Evolutionary conservation across 37 sponge, comb jelly and placozoan genomes (phyloP).

Genomic region (Beroe ovata): DNA sequence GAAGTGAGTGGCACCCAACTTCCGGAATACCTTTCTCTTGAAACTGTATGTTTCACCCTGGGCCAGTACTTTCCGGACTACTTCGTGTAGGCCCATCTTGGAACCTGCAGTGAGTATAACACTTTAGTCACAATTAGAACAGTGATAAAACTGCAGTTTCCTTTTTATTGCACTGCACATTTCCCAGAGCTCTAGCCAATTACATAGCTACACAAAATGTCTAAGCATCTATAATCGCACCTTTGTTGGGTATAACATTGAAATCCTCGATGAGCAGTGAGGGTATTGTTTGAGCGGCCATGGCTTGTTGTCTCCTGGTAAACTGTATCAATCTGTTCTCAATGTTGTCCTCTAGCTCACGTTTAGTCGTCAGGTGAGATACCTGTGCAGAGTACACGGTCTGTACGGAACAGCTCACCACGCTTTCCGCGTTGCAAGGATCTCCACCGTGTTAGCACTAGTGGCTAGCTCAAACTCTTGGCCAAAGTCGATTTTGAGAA

Average conservation of each 20-base stretch:
- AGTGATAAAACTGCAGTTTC: too few relatives aligned
- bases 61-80: constrained; percentile 26
- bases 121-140: too few relatives aligned
- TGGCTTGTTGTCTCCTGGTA: constrained; percentile 17
- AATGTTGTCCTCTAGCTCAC: constrained; percentile 41
- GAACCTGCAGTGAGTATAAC: neutral
- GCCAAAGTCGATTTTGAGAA: too few relatives aligned
- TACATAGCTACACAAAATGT: too few relatives aligned
- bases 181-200: too few relatives aligned
- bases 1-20: constrained; percentile 29
- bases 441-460: too few relatives aligned
- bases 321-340: constrained; percentile 50
- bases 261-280: constrained; percentile 53
- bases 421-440: too few relatives aligned
- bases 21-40: constrained; percentile 45
- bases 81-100: constrained; percentile 34
- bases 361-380: constrained; percentile 12
- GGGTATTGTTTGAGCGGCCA: neutral
- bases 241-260: constrained; percentile 57
- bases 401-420: too few relatives aligned
- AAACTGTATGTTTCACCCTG: constrained; percentile 62
- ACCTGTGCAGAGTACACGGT: constrained; percentile 34
- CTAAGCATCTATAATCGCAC: too few relatives aligned
- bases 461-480: too few relatives aligned
- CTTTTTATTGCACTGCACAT: too few relatives aligned